A percentile compares a stretch with the other conserved stretches of the same genome.
These are phyloP conservation scores for Lasaia peninsularis DNA, from an alignment of 1,140 invertebrate species.

Conservation along the genomic window DNA sequence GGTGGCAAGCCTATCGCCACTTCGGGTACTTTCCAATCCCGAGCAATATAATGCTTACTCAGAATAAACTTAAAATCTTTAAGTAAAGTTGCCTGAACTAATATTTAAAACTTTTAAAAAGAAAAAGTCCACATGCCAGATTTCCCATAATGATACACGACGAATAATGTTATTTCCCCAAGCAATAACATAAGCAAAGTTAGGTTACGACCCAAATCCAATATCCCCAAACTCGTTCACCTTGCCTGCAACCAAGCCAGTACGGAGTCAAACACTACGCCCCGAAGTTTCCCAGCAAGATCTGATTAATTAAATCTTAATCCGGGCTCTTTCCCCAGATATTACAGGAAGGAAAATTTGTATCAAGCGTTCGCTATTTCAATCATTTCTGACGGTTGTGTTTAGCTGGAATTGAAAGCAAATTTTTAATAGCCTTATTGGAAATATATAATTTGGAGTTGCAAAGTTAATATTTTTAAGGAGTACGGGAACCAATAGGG, in stretches of 20 bases:
- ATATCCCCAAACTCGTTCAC: neutral
- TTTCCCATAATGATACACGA: too few species aligned
- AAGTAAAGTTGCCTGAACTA: too few species aligned
- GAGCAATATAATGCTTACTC: too few species aligned
- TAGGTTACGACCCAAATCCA: neutral
- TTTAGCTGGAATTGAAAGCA: constrained; percentile 5
- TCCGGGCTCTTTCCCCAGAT: constrained; percentile 29
- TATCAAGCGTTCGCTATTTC: constrained; percentile 23
- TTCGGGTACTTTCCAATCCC: too few species aligned
- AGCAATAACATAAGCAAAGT: neutral
- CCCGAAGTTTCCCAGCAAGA: constrained; percentile 33
- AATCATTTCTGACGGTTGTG: constrained; percentile 17
- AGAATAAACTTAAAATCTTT: too few species aligned
- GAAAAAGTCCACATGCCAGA: too few species aligned
- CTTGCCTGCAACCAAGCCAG: neutral
- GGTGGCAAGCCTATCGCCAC: too few species aligned
- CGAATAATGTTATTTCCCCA: too few species aligned
- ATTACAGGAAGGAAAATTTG: constrained; percentile 22
- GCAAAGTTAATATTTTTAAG: too few species aligned
- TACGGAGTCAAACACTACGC: constrained; percentile 12
- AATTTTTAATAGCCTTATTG: neutral
- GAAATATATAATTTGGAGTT: neutral
- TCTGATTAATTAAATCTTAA: constrained; percentile 40
- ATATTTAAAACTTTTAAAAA: too few species aligned
- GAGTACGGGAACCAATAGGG: too few species aligned